Base-by-base conservation (phyloP, 2,888 invertebrate species). In the Himalopsyche japonica region DNA sequence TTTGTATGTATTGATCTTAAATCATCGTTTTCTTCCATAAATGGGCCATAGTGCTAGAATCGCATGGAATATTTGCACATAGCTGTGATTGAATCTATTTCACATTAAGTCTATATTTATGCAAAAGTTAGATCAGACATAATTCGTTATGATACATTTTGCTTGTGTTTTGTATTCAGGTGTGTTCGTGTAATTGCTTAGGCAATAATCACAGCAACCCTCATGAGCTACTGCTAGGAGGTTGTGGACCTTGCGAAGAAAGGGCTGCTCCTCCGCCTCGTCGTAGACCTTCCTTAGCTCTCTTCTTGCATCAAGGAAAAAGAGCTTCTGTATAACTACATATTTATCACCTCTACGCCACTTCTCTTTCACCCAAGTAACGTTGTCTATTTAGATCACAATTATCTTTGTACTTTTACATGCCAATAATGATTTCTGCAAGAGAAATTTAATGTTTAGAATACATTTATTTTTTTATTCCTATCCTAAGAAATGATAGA, bases 141-240 rank as follows among this genome's bases (percentile, higher is more conserved):
- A 76, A 32, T 77, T 15, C 15, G 2, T 37, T 43, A 43, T 15
- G 43, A 7, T 7, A n/a, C n/a, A n/a, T n/a, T n/a, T n/a, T n/a
- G n/a, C n/a, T 20, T 12, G 20, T 20, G 24, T 57, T 57, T 81
- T 49, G 82, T 24, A 87, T 86, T 0, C 87, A 92, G 92, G 92
- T 92, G 43, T 92, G 92, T 82, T 93, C 92, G 5, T 92, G 92
- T 88, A 92, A 92, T 89, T 92, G 92, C 86, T 89, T 92, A 57
- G 92, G 92, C 87, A 92, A 91, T 89, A 92, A 92, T 88, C 92
- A 92, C 88, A 91, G 91, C 86, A 92, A 91, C 87, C 90, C 89
- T 81, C 91, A 91, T 24, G 90, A 90, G 15, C 88, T 92, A 49
- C 88, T 91, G 84, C 87, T 87, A 81, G 80, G 83, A n/a, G 86